Base-by-base conservation (phyloP, 92 coral and sea anemone genomes). In the Parazoanthus atlanticus region DNA sequence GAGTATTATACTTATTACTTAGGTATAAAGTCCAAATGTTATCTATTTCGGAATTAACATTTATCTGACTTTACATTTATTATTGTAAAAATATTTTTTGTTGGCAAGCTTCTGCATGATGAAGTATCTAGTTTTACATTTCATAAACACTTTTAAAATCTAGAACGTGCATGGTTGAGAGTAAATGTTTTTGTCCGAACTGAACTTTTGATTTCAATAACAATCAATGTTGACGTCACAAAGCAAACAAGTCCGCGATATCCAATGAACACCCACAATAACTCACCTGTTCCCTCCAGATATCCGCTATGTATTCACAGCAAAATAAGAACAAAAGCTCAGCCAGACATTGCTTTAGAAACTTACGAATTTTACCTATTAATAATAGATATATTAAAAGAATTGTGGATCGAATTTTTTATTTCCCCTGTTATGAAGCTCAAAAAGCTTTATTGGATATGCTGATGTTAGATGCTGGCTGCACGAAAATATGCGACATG, bases 251-350 rank as follows among this genome's bases (percentile, higher is more conserved):
- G 43, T 16, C 79, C 5, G 17, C 49, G 79, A 52, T 66, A 29
- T 31, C 78, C 87, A 84, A 84, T 84, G 67, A 70, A 46, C 26
- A 16, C 64, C 12, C 28, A 65, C 6, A 43, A 32, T 15, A 10
- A 28, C 38, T 29, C 87, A 84, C 78, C 87, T 84, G 87, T 32
- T 84, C 87, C 15, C 6, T 5, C 40, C 32, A 17, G 3, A 13
- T 40, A 65, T 10, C 43, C 36, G 16, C n/a, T n/a, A n/a, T n/a
- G n/a, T n/a, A n/a, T n/a, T n/a, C 40, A 31, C 49, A 69, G n/a
- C 1, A 28, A 64, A 70, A 16, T 26, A 17, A 16, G 43, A 43
- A 84, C 87, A 84, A 83, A 40, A 83, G 78, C 38, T 46, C 30
- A 11, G n/a, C 36, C 10, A 46, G 26, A 30, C 29, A 54, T 25